Conservation (phyloP, 2,888 invertebrate species). For the Synergus japonicus region DNA sequence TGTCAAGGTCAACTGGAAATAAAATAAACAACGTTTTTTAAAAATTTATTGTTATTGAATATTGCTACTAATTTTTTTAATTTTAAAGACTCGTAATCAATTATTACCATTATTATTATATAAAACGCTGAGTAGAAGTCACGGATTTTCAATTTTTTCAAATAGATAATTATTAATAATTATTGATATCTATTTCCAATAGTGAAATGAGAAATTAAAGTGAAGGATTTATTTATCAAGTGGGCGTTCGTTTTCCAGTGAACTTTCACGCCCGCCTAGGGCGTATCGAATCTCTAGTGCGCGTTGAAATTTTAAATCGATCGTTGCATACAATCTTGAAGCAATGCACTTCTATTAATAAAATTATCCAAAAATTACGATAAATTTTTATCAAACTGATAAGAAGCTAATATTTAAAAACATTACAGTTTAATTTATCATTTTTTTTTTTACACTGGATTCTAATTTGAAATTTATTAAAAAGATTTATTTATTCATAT, state of each 20-base stretch:
- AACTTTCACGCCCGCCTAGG: constrained; percentile 49
- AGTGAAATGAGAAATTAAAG: neutral
- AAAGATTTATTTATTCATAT: too few species aligned
- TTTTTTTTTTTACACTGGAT: neutral
- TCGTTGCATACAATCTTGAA: neutral
- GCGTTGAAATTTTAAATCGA: constrained; percentile 44
- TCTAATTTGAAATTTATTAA: too few species aligned
- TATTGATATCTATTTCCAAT: neutral
- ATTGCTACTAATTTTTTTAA: neutral
- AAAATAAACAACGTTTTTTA: neutral
- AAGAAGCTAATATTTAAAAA: neutral
- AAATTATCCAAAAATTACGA: neutral
- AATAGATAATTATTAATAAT: neutral
- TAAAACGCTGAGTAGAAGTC: neutral
- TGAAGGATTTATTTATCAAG: constrained; percentile 55
- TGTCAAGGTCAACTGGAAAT: neutral
- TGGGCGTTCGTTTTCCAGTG: constrained; percentile 59
- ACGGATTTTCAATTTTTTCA: neutral
- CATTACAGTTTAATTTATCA: neutral
- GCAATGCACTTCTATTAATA: neutral
- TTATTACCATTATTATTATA: neutral
- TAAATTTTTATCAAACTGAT: neutral
- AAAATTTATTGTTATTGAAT: neutral
- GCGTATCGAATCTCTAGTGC: constrained; percentile 43
- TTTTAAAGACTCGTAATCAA: neutral